Base-by-base conservation (phyloP, 2,113 vertebrate species). In the Pycnonotus jocosus region DNA sequence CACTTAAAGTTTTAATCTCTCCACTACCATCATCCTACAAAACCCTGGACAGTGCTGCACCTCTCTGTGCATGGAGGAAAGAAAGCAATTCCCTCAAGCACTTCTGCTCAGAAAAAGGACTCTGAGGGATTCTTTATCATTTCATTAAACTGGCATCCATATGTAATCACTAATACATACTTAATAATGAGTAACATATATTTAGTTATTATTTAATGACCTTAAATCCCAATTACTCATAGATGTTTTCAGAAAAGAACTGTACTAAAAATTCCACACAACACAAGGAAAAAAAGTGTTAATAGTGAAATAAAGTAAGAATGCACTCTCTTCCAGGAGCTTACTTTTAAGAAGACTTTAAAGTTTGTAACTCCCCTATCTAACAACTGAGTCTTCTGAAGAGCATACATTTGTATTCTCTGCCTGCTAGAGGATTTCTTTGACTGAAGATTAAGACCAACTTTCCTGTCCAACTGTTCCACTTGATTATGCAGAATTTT, bases 101-200 rank as follows among this genome's bases (percentile, higher is more conserved):
- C 27, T 19, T 38, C 53, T 47, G 20, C 60, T 85, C 28, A 48
- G 40, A 56, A 79, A 66, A 79, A 79, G 11, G 27, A 44, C 20
- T 42, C 10, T 10, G 31, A 50, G 10, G 1, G 2, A 0, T 1
- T 25, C 45, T 79, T 92, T 42, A 85, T 17, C 4, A 18, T 60
- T 76, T 53, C 40, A 50, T 54, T 15, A 81, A 91, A 66, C 25
- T 37, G 31, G 22, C 25, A 84, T 78, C 48, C 42, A 50, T 10
- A 33, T 15, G 13, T 19, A 73, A 76, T 22, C 15, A 27, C 42
- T 48, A 86, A 61, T 31, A 62, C 8, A 35, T 33, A 53, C 31
- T 54, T 38, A 86, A 51, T 48, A 56, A 70, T 51, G 18, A 73
- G 7, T n/a, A 58, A 70, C n/a, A 87, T 5, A 47, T 54, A 45